A percentile compares a stretch with the other conserved stretches of the same genome.
Conservation (phyloP, 2,113 vertebrate species). For the Percina caprodes region DNA sequence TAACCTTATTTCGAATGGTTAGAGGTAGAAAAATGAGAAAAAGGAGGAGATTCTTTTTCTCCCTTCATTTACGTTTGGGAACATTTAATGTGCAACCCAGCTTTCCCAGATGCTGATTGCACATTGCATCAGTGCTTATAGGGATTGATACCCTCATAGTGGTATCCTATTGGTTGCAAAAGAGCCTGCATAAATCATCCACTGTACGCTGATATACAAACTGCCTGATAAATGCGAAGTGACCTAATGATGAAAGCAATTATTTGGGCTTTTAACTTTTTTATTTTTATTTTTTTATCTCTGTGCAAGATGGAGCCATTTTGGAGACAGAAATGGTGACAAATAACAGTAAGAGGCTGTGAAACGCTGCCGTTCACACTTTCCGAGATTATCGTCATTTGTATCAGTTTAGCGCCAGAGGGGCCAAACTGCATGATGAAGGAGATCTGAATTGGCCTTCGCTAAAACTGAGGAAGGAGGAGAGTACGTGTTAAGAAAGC, state of each 20-base stretch:
- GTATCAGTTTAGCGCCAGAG: conserved; percentile 83
- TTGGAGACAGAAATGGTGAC: conserved; percentile 83
- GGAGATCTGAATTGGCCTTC: conserved; percentile 62
- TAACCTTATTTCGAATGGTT: conserved; percentile 11
- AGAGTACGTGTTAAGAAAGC: conserved; percentile 50
- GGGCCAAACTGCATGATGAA: conserved; percentile 77
- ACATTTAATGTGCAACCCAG: conserved; percentile 72
- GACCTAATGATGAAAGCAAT: conserved; percentile 83
- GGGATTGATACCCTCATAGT: conserved; percentile 81
- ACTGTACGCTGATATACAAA: conserved; percentile 76
- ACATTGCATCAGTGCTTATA: conserved; percentile 78
- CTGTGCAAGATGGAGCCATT: conserved; percentile 72
- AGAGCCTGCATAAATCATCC: conserved; percentile 81
- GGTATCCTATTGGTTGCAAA: conserved; percentile 62
- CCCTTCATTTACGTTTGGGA: conserved; percentile 61
- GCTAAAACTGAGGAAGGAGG: conserved; percentile 46
- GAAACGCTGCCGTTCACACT: conserved; percentile 83
- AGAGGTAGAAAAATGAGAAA: conserved; percentile 21
- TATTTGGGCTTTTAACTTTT: conserved; percentile 83
- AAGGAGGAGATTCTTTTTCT: background rate
- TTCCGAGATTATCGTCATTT: conserved; percentile 84
- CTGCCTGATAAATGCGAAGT: conserved; percentile 73
- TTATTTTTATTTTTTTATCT: conserved; percentile 66
- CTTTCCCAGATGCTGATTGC: conserved; percentile 72
- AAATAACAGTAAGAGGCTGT: conserved; percentile 77